Conservation (phyloP, 2,797 vertebrate genomes). For the Pseudochaenichthys georgianus region DNA sequence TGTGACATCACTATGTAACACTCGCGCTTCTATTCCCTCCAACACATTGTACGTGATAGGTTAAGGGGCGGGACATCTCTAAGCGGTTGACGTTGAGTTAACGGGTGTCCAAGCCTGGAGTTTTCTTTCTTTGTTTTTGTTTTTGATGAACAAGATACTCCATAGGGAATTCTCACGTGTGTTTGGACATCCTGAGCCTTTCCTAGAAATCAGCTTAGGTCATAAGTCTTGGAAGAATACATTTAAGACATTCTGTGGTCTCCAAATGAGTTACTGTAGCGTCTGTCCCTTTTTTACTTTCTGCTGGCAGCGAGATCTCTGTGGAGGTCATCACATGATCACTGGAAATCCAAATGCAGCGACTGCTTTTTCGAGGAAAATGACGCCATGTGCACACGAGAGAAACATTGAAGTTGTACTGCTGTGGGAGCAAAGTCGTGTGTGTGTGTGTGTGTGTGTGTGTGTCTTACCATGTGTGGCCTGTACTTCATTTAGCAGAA, state of each 20-base stretch:
- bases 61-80: too few relatives aligned
- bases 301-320: constrained; percentile 21
- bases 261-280: constrained; percentile 19
- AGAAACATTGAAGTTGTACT: constrained; percentile 33
- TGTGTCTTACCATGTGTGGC: not conserved
- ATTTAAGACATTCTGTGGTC: constrained; percentile 20
- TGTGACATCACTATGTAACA: too few relatives aligned
- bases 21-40: too few relatives aligned
- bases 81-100: not conserved
- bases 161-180: not conserved
- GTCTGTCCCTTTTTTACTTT: not conserved
- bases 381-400: constrained; percentile 50
- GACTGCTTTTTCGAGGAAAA: constrained; percentile 60
- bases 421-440: constrained; percentile 17
- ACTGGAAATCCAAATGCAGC: constrained; percentile 51
- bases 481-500: not conserved
- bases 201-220: constrained; percentile 48
- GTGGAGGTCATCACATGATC: constrained; percentile 8
- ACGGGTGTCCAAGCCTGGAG: not conserved
- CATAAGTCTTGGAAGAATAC: constrained; percentile 47
- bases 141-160: not conserved
- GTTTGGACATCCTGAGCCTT: constrained; percentile 24
- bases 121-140: not conserved
- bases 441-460: too few relatives aligned
- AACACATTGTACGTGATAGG: too few relatives aligned